phyloP scores from a whole-genome alignment of 2,888 invertebrate species.

The Cistogaster globosa region DNA sequence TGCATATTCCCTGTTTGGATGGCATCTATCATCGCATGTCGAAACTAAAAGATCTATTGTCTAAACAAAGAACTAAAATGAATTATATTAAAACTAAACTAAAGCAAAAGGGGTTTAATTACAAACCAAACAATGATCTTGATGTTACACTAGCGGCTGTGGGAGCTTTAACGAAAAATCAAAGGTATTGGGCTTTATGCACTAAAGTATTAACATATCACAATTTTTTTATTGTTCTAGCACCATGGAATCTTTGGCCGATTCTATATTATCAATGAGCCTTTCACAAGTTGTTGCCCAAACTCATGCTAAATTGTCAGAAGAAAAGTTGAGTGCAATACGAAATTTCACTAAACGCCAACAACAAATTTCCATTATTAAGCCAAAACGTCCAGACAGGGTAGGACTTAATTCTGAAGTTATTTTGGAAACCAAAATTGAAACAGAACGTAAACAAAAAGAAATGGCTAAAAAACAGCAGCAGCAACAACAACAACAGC shows the following conservation, averaged over 20 bases:
- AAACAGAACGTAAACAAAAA: constrained; percentile 75
- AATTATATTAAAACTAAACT: constrained; percentile 81
- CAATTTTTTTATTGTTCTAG: constrained; percentile 67
- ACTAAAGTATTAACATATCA: not conserved
- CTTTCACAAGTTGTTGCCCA: constrained; percentile 78
- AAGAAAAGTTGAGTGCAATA: constrained; percentile 77
- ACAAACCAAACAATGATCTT: constrained; percentile 69
- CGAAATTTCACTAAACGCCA: constrained; percentile 75
- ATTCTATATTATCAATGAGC: constrained; percentile 82
- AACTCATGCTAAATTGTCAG: constrained; percentile 77
- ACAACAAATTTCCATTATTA: constrained; percentile 77
- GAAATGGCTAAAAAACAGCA: constrained; percentile 70
- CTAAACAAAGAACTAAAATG: constrained; percentile 85
- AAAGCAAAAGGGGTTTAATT: constrained; percentile 77
- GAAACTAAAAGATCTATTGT: constrained; percentile 87
- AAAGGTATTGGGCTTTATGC: constrained; percentile 31
- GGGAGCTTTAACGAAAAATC: constrained; percentile 58
- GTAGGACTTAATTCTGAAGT: constrained; percentile 81
- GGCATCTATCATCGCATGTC: constrained; percentile 91
- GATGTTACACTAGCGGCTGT: constrained; percentile 57
- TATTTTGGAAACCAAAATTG: constrained; percentile 79
- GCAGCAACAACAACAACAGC: constrained; percentile 44
- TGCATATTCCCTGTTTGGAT: constrained; percentile 87
- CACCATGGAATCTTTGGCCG: constrained; percentile 80
- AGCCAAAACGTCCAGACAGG: constrained; percentile 81